Conservation (phyloP, 1,140 invertebrate genomes). For the Bombus balteatus region DNA sequence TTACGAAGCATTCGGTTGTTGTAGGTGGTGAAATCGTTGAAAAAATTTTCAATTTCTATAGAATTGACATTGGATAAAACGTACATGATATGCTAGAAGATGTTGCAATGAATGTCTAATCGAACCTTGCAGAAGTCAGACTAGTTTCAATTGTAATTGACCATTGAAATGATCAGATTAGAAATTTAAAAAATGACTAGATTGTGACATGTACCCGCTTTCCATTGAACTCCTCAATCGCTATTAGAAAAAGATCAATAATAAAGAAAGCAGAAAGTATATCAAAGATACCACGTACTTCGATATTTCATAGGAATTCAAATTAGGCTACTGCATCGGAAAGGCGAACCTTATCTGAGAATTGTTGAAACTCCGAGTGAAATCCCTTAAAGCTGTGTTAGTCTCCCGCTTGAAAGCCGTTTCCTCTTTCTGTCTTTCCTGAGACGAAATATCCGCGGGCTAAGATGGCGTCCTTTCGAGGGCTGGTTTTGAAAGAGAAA, state of each 20-base stretch:
- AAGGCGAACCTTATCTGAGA: slow-evolving; percentile 68
- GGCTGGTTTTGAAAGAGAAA: slow-evolving; percentile 16
- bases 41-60: too few relatives aligned
- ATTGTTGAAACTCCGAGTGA: slow-evolving; percentile 78
- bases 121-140: too few relatives aligned
- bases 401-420: slow-evolving; percentile 56
- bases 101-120: too few relatives aligned
- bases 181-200: too few relatives aligned
- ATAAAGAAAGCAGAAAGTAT: background rate
- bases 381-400: slow-evolving; percentile 74
- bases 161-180: too few relatives aligned
- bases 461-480: slow-evolving; percentile 68
- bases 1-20: too few relatives aligned
- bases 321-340: slow-evolving; percentile 82
- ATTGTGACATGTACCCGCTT: too few relatives aligned
- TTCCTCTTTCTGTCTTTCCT: slow-evolving; percentile 55
- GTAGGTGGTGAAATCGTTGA: too few relatives aligned
- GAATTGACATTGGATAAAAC: too few relatives aligned
- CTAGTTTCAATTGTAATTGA: too few relatives aligned
- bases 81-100: too few relatives aligned
- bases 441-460: slow-evolving; percentile 78
- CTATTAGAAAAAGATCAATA: background rate
- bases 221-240: too few relatives aligned
- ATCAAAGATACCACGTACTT: background rate
- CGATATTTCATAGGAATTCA: slow-evolving; percentile 55